Conservation (phyloP, 2,888 invertebrate species). For the Meiosimyza decipiens region DNA sequence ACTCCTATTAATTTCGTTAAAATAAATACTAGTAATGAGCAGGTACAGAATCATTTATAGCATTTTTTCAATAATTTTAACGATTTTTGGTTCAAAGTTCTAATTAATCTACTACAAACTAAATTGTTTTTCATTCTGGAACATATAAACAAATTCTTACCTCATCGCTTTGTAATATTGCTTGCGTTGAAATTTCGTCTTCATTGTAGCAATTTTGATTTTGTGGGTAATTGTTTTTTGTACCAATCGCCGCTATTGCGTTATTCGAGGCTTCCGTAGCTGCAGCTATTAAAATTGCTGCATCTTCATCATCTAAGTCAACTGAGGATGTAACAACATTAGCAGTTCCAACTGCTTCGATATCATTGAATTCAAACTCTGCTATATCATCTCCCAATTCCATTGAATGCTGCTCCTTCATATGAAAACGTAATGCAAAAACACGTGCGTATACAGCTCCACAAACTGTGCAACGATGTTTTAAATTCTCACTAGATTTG, state of each 20-base stretch:
- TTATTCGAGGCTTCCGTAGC: conserved; percentile 46
- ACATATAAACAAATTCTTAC: conserved; percentile 42
- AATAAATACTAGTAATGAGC: too few species aligned
- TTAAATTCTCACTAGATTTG: conserved; percentile 71
- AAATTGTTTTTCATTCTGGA: background rate
- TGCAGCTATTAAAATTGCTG: conserved; percentile 54
- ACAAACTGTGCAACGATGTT: conserved; percentile 77
- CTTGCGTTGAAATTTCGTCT: conserved; percentile 52
- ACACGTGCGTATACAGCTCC: conserved; percentile 82
- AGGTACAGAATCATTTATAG: too few species aligned
- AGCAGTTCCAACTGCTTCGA: background rate
- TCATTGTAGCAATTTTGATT: conserved; percentile 46
- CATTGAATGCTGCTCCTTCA: conserved; percentile 73
- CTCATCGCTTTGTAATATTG: conserved; percentile 57
- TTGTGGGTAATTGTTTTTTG: conserved; percentile 1
- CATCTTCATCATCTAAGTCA: conserved; percentile 41
- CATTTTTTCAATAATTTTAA: too few species aligned
- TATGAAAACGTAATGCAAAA: conserved; percentile 79
- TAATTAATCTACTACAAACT: too few species aligned
- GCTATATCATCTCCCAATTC: conserved; percentile 40
- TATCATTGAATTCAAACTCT: background rate
- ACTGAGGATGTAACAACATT: conserved; percentile 35
- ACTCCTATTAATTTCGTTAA: too few species aligned
- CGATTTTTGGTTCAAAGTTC: too few species aligned
- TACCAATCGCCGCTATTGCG: conserved; percentile 1